phyloP scores from a whole-genome alignment of 2,797 vertebrate species.

The Xiphorhynchus erythropygius region DNA sequence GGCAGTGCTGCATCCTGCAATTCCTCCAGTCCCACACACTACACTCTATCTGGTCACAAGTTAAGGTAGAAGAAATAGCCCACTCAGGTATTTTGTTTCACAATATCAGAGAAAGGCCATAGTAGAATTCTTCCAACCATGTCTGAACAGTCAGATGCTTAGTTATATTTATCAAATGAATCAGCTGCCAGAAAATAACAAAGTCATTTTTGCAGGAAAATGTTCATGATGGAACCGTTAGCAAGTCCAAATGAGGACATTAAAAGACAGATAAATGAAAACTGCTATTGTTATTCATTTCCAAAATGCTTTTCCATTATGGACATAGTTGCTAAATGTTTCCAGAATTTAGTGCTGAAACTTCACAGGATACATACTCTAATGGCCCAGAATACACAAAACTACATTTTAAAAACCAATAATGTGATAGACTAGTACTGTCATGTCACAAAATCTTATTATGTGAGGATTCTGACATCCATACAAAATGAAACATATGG shows the following conservation, averaged over 20 bases:
- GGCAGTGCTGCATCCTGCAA: neutral
- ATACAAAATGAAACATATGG: constrained; percentile 6
- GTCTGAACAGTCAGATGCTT: neutral
- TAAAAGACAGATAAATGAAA: constrained; percentile 3
- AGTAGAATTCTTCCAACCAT: neutral
- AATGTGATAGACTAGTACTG: neutral
- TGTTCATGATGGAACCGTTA: neutral
- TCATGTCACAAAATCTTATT: constrained; percentile 15
- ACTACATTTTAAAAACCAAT: neutral
- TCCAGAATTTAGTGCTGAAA: constrained; percentile 13
- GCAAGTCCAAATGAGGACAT: neutral
- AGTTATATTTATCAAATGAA: neutral
- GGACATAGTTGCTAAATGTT: neutral
- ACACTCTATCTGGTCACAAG: neutral
- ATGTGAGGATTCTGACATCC: constrained; percentile 12
- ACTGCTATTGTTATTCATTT: neutral
- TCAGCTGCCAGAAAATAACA: constrained; percentile 3
- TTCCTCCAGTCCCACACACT: neutral
- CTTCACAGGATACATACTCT: neutral
- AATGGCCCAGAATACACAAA: constrained; percentile 3
- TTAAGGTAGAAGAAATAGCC: neutral
- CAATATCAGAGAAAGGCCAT: neutral
- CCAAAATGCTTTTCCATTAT: constrained; percentile 25
- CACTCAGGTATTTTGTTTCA: neutral
- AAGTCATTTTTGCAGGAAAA: constrained; percentile 11